A percentile compares a stretch with the other conserved stretches of the same genome.
phyloP scores from a whole-genome alignment of 2,888 invertebrate species.

The Norana najaformis region DNA sequence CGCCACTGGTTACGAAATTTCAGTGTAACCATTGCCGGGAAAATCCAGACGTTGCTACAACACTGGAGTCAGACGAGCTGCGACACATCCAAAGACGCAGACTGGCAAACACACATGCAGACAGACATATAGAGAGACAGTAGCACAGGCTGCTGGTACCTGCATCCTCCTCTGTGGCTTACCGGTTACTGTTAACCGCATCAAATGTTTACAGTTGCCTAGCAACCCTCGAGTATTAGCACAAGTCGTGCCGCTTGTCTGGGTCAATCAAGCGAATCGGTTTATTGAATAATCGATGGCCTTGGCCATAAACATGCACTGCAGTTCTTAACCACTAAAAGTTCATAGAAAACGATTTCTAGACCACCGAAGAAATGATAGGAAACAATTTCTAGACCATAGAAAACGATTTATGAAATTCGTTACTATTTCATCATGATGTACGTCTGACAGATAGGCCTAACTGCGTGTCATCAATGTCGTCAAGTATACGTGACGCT shows the following conservation, averaged over 20 bases:
- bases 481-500: no score
- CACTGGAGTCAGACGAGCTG: not conserved
- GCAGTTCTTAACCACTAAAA: not conserved
- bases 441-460: no score
- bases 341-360: not conserved
- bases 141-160: not conserved
- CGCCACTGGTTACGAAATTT: not conserved
- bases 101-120: not conserved
- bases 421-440: not conserved
- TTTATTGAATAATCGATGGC: not conserved
- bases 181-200: not conserved
- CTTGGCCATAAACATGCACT: not conserved
- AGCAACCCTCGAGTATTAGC: not conserved
- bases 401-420: not conserved
- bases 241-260: not conserved
- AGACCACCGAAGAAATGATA: not conserved
- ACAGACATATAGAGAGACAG: not conserved
- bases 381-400: no score
- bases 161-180: constrained; percentile 5
- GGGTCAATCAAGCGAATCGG: not conserved
- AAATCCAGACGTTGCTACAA: not conserved
- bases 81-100: not conserved
- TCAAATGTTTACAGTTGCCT: not conserved
- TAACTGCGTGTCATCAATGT: no score
- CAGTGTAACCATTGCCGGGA: not conserved